Conservation (phyloP, 2,888 invertebrate genomes). For the Athrips mouffetella region DNA sequence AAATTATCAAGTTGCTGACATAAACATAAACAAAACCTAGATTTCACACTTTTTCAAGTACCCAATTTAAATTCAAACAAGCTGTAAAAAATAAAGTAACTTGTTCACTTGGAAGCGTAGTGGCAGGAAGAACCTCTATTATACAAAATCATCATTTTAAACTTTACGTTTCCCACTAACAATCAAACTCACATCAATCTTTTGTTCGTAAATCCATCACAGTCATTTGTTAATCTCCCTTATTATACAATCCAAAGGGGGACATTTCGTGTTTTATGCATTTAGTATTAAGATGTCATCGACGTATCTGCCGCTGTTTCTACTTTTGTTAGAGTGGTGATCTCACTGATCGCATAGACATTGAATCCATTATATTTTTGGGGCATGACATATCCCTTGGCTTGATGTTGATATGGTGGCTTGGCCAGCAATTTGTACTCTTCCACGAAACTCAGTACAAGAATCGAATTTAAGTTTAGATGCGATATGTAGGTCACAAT, state of each 20-base stretch:
- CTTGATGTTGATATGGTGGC: conserved; percentile 36
- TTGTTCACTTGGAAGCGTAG: conserved; percentile 2
- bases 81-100: neutral
- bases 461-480: conserved; percentile 64
- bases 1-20: no score
- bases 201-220: neutral
- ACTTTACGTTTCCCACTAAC: neutral
- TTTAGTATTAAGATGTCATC: conserved; percentile 8
- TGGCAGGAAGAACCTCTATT: conserved; percentile 10
- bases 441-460: conserved; percentile 46
- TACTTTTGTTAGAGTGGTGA: conserved; percentile 15
- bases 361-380: conserved; percentile 36
- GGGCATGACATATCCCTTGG: conserved; percentile 68
- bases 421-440: conserved; percentile 34
- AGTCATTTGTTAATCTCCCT: no score
- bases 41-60: no score
- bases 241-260: no score
- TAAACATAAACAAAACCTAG: no score
- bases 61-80: no score
- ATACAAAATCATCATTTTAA: conserved; percentile 7
- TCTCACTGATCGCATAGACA: conserved; percentile 14
- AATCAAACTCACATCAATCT: conserved; percentile 13
- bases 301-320: conserved; percentile 2
- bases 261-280: neutral
- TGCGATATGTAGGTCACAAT: conserved; percentile 51